A percentile compares a stretch with the other conserved stretches of the same genome.
Evolutionary conservation across 2,888 invertebrate species (phyloP).

Genomic region (Leistus spinibarbis): DNA sequence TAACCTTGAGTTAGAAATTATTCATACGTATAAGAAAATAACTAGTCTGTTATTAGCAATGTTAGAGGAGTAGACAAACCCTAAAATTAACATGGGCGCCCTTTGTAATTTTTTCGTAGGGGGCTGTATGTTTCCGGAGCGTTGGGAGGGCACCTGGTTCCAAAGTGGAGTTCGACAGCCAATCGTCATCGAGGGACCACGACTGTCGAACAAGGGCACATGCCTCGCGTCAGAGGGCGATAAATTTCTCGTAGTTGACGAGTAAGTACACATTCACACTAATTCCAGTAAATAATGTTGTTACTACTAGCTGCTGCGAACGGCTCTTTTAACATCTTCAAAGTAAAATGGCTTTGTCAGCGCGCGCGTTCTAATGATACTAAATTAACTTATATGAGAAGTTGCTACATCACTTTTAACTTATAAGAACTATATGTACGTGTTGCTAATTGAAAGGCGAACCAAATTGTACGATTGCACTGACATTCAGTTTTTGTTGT

Average conservation of each 20-base stretch:
- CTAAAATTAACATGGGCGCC: background rate
- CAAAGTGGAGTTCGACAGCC: constrained; percentile 87
- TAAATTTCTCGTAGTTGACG: constrained; percentile 86
- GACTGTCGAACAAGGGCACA: constrained; percentile 83
- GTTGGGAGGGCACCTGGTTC: constrained; percentile 91
- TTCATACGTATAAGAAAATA: background rate
- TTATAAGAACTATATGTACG: background rate
- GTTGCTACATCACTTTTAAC: no score
- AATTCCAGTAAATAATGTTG: background rate
- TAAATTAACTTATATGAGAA: background rate
- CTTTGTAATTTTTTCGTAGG: constrained; percentile 55
- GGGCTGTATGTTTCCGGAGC: constrained; percentile 80
- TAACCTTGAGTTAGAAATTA: background rate
- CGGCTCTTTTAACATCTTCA: background rate
- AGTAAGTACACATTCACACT: constrained; percentile 77
- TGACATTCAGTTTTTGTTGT: background rate
- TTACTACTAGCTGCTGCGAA: no score
- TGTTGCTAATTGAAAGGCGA: background rate
- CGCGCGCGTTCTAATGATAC: background rate
- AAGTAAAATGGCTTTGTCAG: background rate
- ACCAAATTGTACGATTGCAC: background rate
- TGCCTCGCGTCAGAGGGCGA: constrained; percentile 85
- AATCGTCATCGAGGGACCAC: constrained; percentile 80
- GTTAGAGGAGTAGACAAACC: background rate
- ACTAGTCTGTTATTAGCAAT: background rate